Conservation (phyloP, 1,140 invertebrate species). For the Drosophila persimilis region DNA sequence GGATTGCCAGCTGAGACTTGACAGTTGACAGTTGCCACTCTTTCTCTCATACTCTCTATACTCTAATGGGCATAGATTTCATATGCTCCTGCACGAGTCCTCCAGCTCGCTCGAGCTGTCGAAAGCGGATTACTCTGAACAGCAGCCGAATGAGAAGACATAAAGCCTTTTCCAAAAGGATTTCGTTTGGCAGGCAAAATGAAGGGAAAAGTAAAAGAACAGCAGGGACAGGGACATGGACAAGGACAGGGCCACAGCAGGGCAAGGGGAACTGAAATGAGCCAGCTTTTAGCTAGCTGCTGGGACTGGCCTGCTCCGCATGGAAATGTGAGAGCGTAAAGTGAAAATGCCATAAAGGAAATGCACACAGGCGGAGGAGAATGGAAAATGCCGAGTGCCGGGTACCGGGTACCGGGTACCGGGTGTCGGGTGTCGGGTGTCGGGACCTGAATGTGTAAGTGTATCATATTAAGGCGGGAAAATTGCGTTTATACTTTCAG, state of each 20-base stretch:
- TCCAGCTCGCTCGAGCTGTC: constrained; percentile 9
- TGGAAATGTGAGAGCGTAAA: constrained; percentile 25
- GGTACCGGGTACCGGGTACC: background rate
- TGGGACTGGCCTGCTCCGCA: constrained; percentile 11
- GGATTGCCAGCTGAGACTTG: background rate
- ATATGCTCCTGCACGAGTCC: constrained; percentile 11
- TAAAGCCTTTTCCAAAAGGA: constrained; percentile 72
- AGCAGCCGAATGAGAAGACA: constrained; percentile 59
- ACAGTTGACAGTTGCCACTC: constrained; percentile 3
- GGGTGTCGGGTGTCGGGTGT: background rate
- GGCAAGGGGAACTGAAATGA: background rate
- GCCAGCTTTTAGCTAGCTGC: constrained; percentile 18
- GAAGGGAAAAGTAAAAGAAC: constrained; percentile 32
- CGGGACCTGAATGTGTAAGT: constrained; percentile 18
- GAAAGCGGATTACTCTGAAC: constrained; percentile 64
- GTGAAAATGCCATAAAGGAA: constrained; percentile 68
- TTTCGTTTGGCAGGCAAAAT: constrained; percentile 47
- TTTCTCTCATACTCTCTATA: background rate
- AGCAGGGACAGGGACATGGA: no score
- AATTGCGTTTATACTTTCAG: constrained; percentile 33
- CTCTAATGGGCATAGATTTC: constrained; percentile 43
- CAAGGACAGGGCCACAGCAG: no score
- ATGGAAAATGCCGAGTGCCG: background rate
- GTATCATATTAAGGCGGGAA: constrained; percentile 52
- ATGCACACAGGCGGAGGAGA: constrained; percentile 35